Evolutionary conservation across 2,797 vertebrate genomes (phyloP).

Genomic region (Notoglanidium macrostoma): DNA sequence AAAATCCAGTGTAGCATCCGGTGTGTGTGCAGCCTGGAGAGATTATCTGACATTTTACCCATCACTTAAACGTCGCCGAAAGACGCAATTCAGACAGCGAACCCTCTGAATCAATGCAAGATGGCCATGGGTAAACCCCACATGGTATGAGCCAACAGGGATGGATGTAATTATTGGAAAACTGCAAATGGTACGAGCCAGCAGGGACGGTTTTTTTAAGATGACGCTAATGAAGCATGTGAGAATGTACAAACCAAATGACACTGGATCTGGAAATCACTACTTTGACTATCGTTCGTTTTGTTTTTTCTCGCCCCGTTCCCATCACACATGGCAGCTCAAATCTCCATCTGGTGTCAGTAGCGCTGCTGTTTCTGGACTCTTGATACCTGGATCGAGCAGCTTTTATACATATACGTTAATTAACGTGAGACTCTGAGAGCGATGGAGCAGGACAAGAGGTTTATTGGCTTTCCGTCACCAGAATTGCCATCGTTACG

Average conservation of each 20-base stretch:
- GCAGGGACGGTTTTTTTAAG: conserved; percentile 31
- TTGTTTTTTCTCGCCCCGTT: background rate
- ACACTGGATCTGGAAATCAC: conserved; percentile 47
- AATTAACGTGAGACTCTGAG: conserved; percentile 31
- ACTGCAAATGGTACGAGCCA: conserved; percentile 29
- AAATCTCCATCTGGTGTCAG: background rate
- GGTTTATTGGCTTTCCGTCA: background rate
- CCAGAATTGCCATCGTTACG: background rate
- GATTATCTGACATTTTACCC: background rate
- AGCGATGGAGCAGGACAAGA: background rate
- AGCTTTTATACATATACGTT: background rate
- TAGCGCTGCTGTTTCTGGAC: background rate
- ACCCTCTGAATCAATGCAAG: background rate
- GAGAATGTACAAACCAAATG: conserved; percentile 44
- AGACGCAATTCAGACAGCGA: too few relatives aligned
- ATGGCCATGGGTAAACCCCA: background rate
- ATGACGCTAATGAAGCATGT: conserved; percentile 24
- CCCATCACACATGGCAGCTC: conserved; percentile 9
- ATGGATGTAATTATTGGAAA: background rate
- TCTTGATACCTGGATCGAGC: background rate
- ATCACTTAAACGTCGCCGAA: background rate
- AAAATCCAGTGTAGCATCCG: conserved; percentile 63
- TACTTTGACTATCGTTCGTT: conserved; percentile 9
- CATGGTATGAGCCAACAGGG: conserved; percentile 19
- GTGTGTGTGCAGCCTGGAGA: background rate